Evolutionary conservation across 2,113 vertebrate species (phyloP).

Genomic region (Cariama cristata): DNA sequence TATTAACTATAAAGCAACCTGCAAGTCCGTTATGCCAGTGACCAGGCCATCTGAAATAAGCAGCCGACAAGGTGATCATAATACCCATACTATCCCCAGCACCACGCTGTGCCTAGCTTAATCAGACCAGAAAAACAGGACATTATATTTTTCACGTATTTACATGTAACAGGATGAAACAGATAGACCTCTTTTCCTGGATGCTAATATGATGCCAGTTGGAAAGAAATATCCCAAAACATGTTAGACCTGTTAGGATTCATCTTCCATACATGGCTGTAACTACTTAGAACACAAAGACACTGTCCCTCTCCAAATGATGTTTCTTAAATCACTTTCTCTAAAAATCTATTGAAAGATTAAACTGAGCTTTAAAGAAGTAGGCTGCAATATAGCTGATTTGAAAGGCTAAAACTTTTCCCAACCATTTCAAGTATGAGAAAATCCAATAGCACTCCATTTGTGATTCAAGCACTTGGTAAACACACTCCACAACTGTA

Average conservation of each 20-base stretch:
- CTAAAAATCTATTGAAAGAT: neutral
- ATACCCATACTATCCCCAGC: neutral
- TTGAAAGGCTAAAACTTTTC: constrained; percentile 9
- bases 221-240: neutral
- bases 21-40: neutral
- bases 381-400: neutral
- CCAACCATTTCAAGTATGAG: neutral
- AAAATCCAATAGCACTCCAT: constrained; percentile 18
- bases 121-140: neutral
- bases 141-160: neutral
- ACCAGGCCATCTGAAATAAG: neutral
- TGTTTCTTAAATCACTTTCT: neutral
- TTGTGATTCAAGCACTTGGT: neutral
- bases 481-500: constrained; percentile 3
- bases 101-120: neutral
- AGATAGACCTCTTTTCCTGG: neutral
- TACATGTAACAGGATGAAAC: neutral
- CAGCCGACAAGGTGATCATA: neutral
- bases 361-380: neutral
- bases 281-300: neutral
- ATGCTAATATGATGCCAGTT: neutral
- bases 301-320: neutral
- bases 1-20: neutral
- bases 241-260: neutral
- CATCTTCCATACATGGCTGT: neutral